Conservation (phyloP, 2,888 invertebrate genomes). For the Phasia obesa region DNA sequence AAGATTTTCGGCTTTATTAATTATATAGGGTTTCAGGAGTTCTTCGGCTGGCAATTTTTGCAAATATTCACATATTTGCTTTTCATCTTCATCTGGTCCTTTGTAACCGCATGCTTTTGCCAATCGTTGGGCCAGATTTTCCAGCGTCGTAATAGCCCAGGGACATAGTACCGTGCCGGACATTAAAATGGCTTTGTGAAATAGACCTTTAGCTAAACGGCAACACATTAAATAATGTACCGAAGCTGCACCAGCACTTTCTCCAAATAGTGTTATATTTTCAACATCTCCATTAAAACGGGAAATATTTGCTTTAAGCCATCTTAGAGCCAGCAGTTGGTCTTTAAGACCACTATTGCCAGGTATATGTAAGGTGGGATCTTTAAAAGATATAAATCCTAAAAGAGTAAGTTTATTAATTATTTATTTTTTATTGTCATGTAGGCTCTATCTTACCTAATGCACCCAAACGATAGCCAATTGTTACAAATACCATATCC, state of each 20-base stretch:
- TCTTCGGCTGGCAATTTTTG: constrained; percentile 72
- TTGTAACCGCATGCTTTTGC: constrained; percentile 76
- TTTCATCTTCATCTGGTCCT: constrained; percentile 74
- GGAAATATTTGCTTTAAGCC: constrained; percentile 82
- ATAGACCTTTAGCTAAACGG: constrained; percentile 81
- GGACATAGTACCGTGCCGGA: constrained; percentile 78
- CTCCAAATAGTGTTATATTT: constrained; percentile 83
- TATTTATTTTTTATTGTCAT: no score
- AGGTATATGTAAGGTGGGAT: constrained; percentile 82
- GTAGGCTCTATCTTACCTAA: constrained; percentile 76
- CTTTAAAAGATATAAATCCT: constrained; percentile 81
- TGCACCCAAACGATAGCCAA: constrained; percentile 83
- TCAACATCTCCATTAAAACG: constrained; percentile 83
- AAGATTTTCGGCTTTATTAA: constrained; percentile 76
- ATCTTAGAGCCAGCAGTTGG: constrained; percentile 83
- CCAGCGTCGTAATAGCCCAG: constrained; percentile 76
- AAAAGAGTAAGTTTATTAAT: not conserved
- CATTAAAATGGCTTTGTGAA: constrained; percentile 80
- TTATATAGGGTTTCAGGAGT: constrained; percentile 74
- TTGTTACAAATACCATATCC: constrained; percentile 82
- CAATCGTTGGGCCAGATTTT: constrained; percentile 75
- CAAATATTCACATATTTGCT: constrained; percentile 73
- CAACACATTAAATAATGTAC: constrained; percentile 83
- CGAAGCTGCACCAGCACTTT: constrained; percentile 83
- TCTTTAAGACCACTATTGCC: constrained; percentile 84